Conservation (phyloP, 2,113 vertebrate genomes). For the Clarias batrachus region DNA sequence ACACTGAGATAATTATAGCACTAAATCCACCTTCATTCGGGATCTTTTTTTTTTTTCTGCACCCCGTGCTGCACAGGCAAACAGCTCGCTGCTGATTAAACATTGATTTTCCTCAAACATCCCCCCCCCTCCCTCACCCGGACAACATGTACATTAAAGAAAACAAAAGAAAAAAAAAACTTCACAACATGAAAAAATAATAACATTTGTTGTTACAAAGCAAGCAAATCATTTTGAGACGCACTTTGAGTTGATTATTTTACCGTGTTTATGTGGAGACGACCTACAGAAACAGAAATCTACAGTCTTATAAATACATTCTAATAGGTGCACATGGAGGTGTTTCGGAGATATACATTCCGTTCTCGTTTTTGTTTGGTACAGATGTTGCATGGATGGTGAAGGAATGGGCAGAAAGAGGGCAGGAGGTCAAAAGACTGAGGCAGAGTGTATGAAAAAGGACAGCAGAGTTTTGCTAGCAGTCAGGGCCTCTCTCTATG, state of each 20-base stretch:
- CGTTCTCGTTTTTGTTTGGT: not conserved
- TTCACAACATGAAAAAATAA: constrained; percentile 52
- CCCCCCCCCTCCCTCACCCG: constrained; percentile 45
- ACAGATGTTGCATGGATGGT: not conserved
- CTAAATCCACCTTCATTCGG: constrained; percentile 49
- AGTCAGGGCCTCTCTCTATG: constrained; percentile 57
- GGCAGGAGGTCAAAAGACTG: not conserved
- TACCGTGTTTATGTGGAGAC: constrained; percentile 1
- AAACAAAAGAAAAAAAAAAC: constrained; percentile 31
- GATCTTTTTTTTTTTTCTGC: constrained; percentile 48
- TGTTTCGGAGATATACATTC: not conserved
- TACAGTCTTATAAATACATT: not conserved
- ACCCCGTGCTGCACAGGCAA: constrained; percentile 55
- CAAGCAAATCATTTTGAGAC: constrained; percentile 36
- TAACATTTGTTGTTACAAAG: constrained; percentile 58
- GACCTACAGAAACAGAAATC: not conserved
- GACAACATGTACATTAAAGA: constrained; percentile 57
- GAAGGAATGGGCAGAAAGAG: constrained; percentile 4
- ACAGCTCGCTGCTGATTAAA: constrained; percentile 65
- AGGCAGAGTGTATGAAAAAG: constrained; percentile 2
- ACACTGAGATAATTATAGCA: constrained; percentile 52
- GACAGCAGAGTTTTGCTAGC: constrained; percentile 45
- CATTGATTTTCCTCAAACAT: constrained; percentile 64
- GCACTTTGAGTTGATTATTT: constrained; percentile 40
- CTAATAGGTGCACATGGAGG: not conserved